Evolutionary conservation across 1,140 invertebrate species (phyloP).

Genomic region (Leptopilina boulardi): DNA sequence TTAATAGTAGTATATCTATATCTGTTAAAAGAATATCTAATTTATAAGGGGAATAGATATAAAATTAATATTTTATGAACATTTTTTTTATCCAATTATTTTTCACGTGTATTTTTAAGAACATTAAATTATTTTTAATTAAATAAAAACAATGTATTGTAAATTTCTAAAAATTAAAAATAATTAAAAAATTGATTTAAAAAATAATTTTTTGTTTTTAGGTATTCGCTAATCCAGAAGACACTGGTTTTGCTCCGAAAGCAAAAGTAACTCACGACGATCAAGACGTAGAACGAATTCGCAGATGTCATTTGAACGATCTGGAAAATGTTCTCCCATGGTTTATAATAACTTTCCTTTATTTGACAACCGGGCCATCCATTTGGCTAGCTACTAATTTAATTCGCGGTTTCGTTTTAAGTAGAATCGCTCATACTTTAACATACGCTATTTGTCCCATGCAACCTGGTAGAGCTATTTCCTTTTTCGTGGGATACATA

Average conservation of each 20-base stretch:
- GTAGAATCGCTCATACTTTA: slow-evolving; percentile 79
- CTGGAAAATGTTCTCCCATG: slow-evolving; percentile 83
- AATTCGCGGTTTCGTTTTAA: slow-evolving; percentile 78
- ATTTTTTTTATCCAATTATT: too few species aligned
- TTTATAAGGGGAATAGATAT: too few species aligned
- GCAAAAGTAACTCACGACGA: slow-evolving; percentile 75
- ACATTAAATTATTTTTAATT: too few species aligned
- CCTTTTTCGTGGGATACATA: slow-evolving; percentile 74
- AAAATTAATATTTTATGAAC: too few species aligned
- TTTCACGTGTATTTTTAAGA: too few species aligned
- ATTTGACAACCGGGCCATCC: slow-evolving; percentile 78
- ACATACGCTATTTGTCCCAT: slow-evolving; percentile 76
- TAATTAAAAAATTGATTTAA: neutral
- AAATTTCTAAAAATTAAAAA: neutral
- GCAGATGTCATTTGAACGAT: slow-evolving; percentile 83
- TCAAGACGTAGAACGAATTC: slow-evolving; percentile 78
- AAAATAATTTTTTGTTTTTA: slow-evolving; percentile 57
- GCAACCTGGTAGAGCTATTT: slow-evolving; percentile 79
- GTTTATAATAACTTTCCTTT: slow-evolving; percentile 78
- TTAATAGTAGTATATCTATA: slow-evolving; percentile 3
- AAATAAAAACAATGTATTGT: too few species aligned
- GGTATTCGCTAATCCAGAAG: slow-evolving; percentile 80
- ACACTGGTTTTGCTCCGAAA: slow-evolving; percentile 62
- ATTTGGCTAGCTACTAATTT: slow-evolving; percentile 76
- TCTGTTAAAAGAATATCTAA: neutral